Evolutionary conservation across 2,113 vertebrate species (phyloP).

Genomic region (Psettodes erumei): DNA sequence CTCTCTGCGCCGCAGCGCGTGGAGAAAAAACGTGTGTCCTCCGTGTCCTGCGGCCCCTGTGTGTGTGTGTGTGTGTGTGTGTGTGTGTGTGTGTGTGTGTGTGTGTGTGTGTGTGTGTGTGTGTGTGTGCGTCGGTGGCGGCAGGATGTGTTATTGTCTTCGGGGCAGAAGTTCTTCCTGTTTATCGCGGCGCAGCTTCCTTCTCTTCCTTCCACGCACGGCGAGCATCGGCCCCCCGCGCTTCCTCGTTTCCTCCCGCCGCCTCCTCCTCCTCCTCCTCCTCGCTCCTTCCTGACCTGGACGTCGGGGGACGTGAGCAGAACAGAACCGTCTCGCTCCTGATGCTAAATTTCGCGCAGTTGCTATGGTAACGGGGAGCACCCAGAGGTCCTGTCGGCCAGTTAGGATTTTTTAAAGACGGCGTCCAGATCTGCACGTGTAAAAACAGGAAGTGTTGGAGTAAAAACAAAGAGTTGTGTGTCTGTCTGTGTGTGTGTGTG

Average conservation of each 20-base stretch:
- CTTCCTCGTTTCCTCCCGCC: constrained; percentile 29
- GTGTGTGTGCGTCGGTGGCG: constrained; percentile 37
- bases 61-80: not conserved
- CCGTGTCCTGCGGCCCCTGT: not conserved
- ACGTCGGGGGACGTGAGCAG: constrained; percentile 2
- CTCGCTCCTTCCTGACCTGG: constrained; percentile 44
- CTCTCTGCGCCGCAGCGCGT: constrained; percentile 19
- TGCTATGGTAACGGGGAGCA: too few species aligned
- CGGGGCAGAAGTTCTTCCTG: constrained; percentile 78
- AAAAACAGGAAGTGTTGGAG: too few species aligned
- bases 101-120: constrained; percentile 33
- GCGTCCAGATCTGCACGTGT: too few species aligned
- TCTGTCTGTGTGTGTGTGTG: not conserved
- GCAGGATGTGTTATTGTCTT: constrained; percentile 76
- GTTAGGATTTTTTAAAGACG: too few species aligned
- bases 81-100: constrained; percentile 7
- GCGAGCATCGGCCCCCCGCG: too few species aligned
- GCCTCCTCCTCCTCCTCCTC: constrained; percentile 40
- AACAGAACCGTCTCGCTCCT: too few species aligned
- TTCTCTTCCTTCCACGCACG: constrained; percentile 72
- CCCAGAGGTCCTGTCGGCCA: too few species aligned
- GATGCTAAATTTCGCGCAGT: too few species aligned
- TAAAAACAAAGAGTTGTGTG: not conserved
- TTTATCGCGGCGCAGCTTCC: constrained; percentile 75
- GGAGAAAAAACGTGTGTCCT: too few species aligned